These are phyloP conservation scores for Amphiprion percula DNA, from an alignment of 2,113 vertebrate genomes.

Conservation along the genomic window DNA sequence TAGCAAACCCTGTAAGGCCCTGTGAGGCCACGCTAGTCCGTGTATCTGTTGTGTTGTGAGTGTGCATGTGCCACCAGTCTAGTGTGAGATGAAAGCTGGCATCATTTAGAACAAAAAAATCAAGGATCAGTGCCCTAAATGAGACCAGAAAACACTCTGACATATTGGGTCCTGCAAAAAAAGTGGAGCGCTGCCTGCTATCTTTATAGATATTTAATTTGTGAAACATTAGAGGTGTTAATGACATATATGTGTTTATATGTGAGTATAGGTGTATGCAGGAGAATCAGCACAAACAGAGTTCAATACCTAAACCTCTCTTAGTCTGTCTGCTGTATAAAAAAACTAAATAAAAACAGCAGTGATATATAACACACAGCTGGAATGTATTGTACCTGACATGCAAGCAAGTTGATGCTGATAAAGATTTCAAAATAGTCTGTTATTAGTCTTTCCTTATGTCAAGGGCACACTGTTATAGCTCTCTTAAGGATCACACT, in stretches of 20 bases:
- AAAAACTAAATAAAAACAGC: background rate
- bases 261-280: background rate
- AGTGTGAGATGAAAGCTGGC: conserved; percentile 31
- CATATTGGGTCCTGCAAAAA: background rate
- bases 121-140: conserved; percentile 13
- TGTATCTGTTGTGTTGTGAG: background rate
- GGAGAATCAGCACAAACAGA: conserved; percentile 2
- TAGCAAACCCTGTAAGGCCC: conserved; percentile 34
- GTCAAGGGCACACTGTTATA: conserved; percentile 29
- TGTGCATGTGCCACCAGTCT: conserved; percentile 1
- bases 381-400: background rate
- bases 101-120: conserved; percentile 38
- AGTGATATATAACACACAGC: background rate
- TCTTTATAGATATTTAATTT: conserved; percentile 14
- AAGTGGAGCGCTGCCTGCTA: conserved; percentile 4
- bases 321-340: background rate
- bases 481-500: conserved; percentile 53
- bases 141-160: conserved; percentile 30
- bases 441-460: background rate
- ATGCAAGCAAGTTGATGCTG: background rate
- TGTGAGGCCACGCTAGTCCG: conserved; percentile 1
- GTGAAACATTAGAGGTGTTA: background rate
- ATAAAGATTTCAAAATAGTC: too few species aligned
- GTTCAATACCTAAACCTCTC: background rate
- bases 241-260: conserved; percentile 5